Evolutionary conservation across 2,888 invertebrate genomes (phyloP).

Genomic region (Myathropa florea): DNA sequence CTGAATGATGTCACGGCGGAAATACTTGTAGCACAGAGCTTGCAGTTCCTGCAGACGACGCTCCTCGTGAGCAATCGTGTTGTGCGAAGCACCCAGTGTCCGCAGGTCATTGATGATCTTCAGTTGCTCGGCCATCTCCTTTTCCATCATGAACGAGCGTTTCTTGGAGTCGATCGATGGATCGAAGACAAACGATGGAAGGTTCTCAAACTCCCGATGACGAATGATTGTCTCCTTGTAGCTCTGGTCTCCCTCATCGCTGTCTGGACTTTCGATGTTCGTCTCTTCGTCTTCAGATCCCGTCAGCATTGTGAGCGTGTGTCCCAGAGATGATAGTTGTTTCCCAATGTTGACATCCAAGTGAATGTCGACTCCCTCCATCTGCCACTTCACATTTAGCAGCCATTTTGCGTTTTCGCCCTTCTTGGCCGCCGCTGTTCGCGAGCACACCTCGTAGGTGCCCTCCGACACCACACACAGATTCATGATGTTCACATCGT

Average conservation of each 20-base stretch:
- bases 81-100: slow-evolving; percentile 92
- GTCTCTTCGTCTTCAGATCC: slow-evolving; percentile 92
- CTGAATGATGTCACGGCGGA: slow-evolving; percentile 96
- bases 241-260: slow-evolving; percentile 88
- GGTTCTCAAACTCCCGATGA: slow-evolving; percentile 86
- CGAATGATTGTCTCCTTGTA: slow-evolving; percentile 82
- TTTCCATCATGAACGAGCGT: slow-evolving; percentile 95
- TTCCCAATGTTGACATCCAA: slow-evolving; percentile 98
- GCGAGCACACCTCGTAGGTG: slow-evolving; percentile 93
- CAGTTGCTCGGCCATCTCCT: slow-evolving; percentile 98
- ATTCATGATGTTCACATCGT: slow-evolving; percentile 90
- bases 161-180: slow-evolving; percentile 89
- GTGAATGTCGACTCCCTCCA: slow-evolving; percentile 99
- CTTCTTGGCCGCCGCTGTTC: slow-evolving; percentile 93
- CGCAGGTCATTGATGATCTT: slow-evolving; percentile 96
- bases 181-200: slow-evolving; percentile 93
- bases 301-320: slow-evolving; percentile 96
- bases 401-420: slow-evolving; percentile 98
- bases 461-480: slow-evolving; percentile 99
- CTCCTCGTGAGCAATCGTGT: slow-evolving; percentile 95
- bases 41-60: slow-evolving; percentile 95
- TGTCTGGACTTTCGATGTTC: slow-evolving; percentile 86
- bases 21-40: slow-evolving; percentile 96
- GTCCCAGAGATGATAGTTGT: slow-evolving; percentile 95
- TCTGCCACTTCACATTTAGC: slow-evolving; percentile 98